These are phyloP conservation scores for Platysteira castanea DNA, from an alignment of 2,113 vertebrate genomes.

Conservation along the genomic window DNA sequence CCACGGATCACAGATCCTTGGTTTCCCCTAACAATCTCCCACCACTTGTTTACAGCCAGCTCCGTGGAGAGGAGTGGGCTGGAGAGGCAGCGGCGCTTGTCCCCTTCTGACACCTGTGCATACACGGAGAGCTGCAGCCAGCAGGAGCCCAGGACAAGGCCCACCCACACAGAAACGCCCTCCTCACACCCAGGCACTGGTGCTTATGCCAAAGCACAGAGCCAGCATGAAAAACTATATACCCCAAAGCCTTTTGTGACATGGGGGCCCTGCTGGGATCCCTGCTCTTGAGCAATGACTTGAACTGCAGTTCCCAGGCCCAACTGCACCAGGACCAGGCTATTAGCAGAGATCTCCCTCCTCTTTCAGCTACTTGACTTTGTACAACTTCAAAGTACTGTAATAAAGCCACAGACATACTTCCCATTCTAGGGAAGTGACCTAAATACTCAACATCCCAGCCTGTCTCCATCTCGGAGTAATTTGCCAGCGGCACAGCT, in stretches of 20 bases:
- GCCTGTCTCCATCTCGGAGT: background rate
- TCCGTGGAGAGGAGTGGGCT: accelerated
- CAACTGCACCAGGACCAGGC: accelerated
- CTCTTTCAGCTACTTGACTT: background rate
- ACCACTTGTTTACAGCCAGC: background rate
- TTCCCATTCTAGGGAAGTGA: background rate
- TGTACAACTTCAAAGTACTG: background rate
- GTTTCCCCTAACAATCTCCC: background rate
- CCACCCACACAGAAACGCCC: accelerated
- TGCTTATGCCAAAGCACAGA: background rate
- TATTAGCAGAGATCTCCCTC: background rate
- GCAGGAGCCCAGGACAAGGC: background rate
- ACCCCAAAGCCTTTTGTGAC: background rate
- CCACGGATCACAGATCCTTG: accelerated
- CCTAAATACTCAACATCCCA: background rate
- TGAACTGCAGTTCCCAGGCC: background rate
- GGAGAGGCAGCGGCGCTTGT: background rate
- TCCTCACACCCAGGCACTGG: background rate
- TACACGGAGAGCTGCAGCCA: accelerated
- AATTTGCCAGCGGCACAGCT: background rate
- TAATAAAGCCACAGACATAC: background rate
- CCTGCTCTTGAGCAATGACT: background rate
- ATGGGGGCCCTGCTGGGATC: background rate
- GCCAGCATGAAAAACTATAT: accelerated
- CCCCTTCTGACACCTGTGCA: accelerated